These are phyloP conservation scores for Capromys pilorides DNA, from an alignment of 2,797 vertebrate genomes.

Conservation along the genomic window DNA sequence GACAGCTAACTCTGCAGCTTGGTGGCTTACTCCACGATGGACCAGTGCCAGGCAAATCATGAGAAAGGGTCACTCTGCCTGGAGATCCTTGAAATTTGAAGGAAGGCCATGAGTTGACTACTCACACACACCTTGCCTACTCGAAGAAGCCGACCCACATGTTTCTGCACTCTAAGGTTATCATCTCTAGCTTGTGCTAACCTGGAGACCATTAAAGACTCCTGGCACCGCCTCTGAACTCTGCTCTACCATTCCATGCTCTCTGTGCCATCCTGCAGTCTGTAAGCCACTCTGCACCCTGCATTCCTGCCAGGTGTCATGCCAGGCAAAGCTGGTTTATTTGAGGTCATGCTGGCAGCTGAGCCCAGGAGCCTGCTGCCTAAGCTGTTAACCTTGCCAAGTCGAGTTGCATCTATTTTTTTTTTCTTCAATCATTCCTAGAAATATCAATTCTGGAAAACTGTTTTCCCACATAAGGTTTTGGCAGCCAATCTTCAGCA, in stretches of 20 bases:
- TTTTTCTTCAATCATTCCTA: constrained; percentile 79
- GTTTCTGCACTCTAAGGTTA: background rate
- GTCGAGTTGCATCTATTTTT: constrained; percentile 65
- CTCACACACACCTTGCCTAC: no score
- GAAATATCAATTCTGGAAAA: constrained; percentile 83
- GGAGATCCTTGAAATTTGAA: constrained; percentile 28
- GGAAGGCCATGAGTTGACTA: background rate
- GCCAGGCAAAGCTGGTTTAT: constrained; percentile 75
- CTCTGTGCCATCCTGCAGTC: background rate
- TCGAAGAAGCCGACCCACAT: background rate
- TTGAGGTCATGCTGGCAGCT: constrained; percentile 74
- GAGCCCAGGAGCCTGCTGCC: constrained; percentile 69
- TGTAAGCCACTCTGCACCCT: background rate
- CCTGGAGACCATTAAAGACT: background rate
- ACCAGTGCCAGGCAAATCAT: constrained; percentile 7
- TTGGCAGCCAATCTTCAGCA: constrained; percentile 74
- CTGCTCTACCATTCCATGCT: background rate
- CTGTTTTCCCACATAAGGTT: constrained; percentile 76
- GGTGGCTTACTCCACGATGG: background rate
- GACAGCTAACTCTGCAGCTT: background rate
- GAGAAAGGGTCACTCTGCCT: background rate
- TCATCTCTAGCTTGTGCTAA: background rate
- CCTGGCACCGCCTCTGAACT: background rate
- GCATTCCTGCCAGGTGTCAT: constrained; percentile 59
- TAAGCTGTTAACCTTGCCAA: constrained; percentile 74